Conservation (phyloP, 2,888 invertebrate species). For the Barypeithes pellucidus region DNA sequence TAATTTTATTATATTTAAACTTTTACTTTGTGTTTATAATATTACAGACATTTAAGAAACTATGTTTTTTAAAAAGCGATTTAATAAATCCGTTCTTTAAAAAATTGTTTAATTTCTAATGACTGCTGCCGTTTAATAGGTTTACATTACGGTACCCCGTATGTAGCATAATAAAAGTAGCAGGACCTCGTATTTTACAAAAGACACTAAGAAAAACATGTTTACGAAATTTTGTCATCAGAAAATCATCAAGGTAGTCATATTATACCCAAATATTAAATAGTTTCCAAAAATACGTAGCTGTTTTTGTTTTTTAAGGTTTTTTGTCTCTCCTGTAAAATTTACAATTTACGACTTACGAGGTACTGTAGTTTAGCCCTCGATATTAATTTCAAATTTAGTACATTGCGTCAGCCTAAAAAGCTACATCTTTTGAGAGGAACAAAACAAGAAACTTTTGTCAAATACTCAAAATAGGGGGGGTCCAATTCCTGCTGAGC, state of each 20-base stretch:
- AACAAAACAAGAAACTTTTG: too few species aligned
- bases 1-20: neutral
- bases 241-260: neutral
- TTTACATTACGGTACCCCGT: neutral
- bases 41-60: neutral
- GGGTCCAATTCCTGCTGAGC: too few species aligned
- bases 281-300: neutral
- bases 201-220: neutral
- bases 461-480: too few species aligned
- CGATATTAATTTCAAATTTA: too few species aligned
- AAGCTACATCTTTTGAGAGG: too few species aligned
- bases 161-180: neutral
- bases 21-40: neutral
- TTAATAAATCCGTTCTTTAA: neutral
- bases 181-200: slow-evolving; percentile 5
- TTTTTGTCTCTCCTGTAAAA: slow-evolving; percentile 4
- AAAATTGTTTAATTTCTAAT: neutral
- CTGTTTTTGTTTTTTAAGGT: neutral
- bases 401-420: too few species aligned
- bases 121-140: neutral
- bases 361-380: slow-evolving; percentile 4
- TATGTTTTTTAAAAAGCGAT: neutral
- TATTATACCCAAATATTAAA: neutral
- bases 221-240: neutral
- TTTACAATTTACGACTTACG: neutral